Percentiles rank a stretch among this genome's conserved stretches.
Evolutionary conservation across 2,797 vertebrate genomes (phyloP).

Genomic region (Lacerta bilineata): DNA sequence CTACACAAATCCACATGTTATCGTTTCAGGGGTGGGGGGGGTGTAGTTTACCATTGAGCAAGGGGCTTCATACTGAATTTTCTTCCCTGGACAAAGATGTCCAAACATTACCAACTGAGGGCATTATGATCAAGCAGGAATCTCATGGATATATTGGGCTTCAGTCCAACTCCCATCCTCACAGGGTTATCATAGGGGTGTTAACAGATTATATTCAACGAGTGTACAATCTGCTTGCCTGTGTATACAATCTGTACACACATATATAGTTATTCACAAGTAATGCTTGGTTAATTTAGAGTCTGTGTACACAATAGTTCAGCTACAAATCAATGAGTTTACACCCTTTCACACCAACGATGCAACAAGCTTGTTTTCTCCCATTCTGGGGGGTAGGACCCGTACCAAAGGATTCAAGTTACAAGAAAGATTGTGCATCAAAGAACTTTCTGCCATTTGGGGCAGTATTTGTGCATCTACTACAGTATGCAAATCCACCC

Average conservation of each 20-base stretch:
- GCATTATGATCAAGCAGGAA: neutral
- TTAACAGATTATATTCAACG: too few relatives aligned
- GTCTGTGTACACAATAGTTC: too few relatives aligned
- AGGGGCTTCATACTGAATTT: fast-evolving
- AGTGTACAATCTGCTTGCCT: too few relatives aligned
- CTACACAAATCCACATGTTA: neutral
- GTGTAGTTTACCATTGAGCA: fast-evolving
- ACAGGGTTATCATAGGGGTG: neutral
- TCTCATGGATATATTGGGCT: neutral
- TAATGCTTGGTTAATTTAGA: too few relatives aligned
- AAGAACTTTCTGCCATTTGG: neutral
- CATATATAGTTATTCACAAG: too few relatives aligned
- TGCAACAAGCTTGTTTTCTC: too few relatives aligned
- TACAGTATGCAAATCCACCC: neutral
- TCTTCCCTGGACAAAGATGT: neutral
- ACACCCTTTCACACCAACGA: too few relatives aligned
- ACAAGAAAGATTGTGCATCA: neutral
- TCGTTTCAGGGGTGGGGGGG: neutral
- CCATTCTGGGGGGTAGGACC: too few relatives aligned
- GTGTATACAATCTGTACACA: too few relatives aligned
- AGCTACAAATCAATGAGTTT: too few relatives aligned
- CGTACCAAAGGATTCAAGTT: too few relatives aligned
- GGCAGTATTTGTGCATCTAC: too few relatives aligned
- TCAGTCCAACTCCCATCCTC: neutral
- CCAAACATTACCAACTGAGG: neutral